Evolutionary conservation across 2,113 vertebrate genomes (phyloP).

Genomic region (Muntiacus muntjak): DNA sequence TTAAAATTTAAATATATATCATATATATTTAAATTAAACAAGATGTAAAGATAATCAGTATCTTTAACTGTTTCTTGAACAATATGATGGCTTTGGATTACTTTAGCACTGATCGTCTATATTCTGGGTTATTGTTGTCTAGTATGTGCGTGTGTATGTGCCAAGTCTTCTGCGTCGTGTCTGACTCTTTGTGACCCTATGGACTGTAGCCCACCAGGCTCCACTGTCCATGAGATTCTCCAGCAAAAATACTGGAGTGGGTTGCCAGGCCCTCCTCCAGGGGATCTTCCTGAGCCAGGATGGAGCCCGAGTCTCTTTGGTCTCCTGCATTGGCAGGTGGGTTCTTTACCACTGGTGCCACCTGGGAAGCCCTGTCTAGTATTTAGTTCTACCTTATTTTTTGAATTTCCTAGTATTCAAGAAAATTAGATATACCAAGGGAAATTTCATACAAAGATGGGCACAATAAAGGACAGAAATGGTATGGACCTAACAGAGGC

Average conservation of each 20-base stretch:
- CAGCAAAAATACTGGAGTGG: not conserved
- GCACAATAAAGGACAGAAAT: too few species aligned
- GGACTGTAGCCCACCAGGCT: not conserved
- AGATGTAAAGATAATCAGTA: not conserved
- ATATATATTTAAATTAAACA: not conserved
- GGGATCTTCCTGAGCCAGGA: not conserved
- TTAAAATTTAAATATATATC: not conserved
- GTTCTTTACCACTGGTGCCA: not conserved
- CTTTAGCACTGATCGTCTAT: not conserved
- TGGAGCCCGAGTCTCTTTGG: not conserved
- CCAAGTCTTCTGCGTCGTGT: rapidly evolving
- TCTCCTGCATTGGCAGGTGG: not conserved
- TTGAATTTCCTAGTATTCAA: not conserved
- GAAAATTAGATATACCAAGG: not conserved
- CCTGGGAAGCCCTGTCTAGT: not conserved
- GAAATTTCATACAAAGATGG: not conserved
- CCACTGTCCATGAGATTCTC: not conserved
- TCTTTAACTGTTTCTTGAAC: not conserved
- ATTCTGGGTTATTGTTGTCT: not conserved
- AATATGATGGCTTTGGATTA: not conserved
- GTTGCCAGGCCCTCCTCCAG: not conserved
- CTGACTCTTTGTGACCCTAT: not conserved
- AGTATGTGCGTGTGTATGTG: not conserved
- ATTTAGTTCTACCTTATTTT: not conserved
- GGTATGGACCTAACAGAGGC: too few species aligned